phyloP scores from a whole-genome alignment of 1,140 invertebrate genomes.

The Nasonia vitripennis region DNA sequence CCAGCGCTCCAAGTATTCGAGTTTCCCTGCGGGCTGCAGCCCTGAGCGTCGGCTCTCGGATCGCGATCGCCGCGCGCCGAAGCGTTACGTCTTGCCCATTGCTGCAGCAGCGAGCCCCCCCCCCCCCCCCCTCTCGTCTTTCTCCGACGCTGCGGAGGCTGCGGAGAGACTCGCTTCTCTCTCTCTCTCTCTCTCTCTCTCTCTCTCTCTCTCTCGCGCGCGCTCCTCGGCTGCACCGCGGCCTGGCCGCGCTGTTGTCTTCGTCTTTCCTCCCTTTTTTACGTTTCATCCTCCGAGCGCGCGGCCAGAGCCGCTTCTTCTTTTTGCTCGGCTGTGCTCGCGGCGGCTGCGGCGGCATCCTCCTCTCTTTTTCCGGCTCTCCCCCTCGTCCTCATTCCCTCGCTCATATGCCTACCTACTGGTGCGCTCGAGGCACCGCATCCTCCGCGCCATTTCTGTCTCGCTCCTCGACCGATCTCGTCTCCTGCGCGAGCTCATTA shows the following conservation, averaged over 20 bases:
- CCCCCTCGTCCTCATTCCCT: too few species aligned
- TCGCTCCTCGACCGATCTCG: too few species aligned
- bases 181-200: too few species aligned
- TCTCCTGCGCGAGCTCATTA: too few species aligned
- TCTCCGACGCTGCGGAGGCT: too few species aligned
- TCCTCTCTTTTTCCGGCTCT: conserved; percentile 32
- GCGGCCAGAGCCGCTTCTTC: not conserved
- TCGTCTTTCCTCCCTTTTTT: conserved; percentile 45
- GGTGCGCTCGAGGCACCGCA: too few species aligned
- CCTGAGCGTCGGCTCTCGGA: not conserved
- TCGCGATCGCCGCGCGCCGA: not conserved
- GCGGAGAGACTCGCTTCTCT: not conserved
- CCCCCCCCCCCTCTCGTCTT: not conserved
- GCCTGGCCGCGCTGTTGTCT: not conserved
- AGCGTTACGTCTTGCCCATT: not conserved
- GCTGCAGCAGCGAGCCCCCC: too few species aligned
- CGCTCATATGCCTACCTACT: too few species aligned
- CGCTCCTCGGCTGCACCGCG: not conserved
- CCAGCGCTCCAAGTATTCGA: too few species aligned
- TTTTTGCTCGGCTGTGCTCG: not conserved
- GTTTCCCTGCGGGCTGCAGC: not conserved
- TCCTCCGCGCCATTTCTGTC: too few species aligned
- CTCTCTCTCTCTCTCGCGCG: too few species aligned
- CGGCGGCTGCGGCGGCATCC: conserved; percentile 18
- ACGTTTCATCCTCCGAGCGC: conserved; percentile 34